These are phyloP conservation scores for Cercopithecus diana DNA, from an alignment of 2,797 vertebrate species.

Conservation along the genomic window DNA sequence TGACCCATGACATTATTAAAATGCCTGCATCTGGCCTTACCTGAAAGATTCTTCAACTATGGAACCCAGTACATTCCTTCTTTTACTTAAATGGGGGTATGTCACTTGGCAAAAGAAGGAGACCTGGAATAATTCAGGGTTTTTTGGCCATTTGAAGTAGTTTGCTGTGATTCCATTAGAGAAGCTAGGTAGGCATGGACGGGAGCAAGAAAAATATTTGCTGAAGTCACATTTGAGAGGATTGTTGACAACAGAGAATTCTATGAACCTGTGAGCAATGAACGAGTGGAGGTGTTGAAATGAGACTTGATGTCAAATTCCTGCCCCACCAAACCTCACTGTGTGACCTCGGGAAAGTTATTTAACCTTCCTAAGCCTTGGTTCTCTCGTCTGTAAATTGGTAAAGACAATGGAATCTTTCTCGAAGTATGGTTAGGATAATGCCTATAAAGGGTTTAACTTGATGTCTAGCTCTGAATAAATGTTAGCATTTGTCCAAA, in stretches of 20 bases:
- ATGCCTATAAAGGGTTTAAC: not conserved
- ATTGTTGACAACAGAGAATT: not conserved
- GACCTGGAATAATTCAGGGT: not conserved
- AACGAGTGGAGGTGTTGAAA: not conserved
- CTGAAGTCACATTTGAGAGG: not conserved
- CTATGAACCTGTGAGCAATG: not conserved
- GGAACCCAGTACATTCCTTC: not conserved
- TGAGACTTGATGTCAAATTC: not conserved
- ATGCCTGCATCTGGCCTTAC: not conserved
- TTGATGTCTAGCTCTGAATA: conserved; percentile 1
- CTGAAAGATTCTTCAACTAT: not conserved
- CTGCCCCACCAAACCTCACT: not conserved
- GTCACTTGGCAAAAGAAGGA: conserved; percentile 23
- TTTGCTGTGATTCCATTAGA: conserved; percentile 7
- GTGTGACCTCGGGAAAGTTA: not conserved
- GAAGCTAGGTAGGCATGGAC: not conserved
- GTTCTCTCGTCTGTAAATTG: conserved; percentile 8
- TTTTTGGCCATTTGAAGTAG: not conserved
- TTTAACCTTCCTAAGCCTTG: not conserved
- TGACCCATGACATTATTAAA: not conserved
- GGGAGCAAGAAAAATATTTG: not conserved
- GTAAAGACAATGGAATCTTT: not conserved
- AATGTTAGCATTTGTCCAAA: conserved; percentile 24
- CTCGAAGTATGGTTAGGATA: not conserved
- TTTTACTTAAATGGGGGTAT: not conserved